Base-by-base conservation (phyloP, 2,113 vertebrate genomes). In the Crotophaga sulcirostris region DNA sequence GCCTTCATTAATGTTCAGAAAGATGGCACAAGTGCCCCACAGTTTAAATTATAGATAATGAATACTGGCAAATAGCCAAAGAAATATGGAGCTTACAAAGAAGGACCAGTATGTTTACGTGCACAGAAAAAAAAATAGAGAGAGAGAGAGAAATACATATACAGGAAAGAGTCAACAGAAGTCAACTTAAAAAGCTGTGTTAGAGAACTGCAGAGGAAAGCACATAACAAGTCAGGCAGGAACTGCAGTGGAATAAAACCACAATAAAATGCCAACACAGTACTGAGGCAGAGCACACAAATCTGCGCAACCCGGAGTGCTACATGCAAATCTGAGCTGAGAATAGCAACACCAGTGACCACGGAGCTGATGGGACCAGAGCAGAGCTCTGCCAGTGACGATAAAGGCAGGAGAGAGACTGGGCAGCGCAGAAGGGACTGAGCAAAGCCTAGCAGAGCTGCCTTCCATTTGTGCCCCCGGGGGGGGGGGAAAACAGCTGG, bases 251-350 rank as follows among this genome's bases (percentile, higher is more conserved):
- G 91, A 97, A 96, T 89, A 88, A 89, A 95, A 94, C 81, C 92
- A 84, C 80, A 93, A 85, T 94, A 91, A 97, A 96, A 95, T 96
- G 91, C 92, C 93, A 95, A 68, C 83, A 95, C 73, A 59, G 90
- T 55, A 29, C 68, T 78, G 80, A 96, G 84, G 81, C 59, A 72
- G 68, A 93, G 89, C 84, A 63, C 92, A 94, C 85, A 94, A 79
- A 95, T 96, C 92, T 80, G 80, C 78, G 83, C 85, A 94, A 85
- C 77, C 85, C 34, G 0, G 83, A 95, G 80, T 1, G 23, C 56
- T 60, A 76, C 92, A 94, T 84, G 80, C 89, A 94, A 94, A 96
- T 95, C 87, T 77, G 91, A 83, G 79, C 94, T 19, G 5, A 93
- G 91, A 95, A 95, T 95, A 95, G 95, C 96, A 91, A 40, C 31